Base-by-base conservation (phyloP, 2,113 vertebrate species). In the Gasterosteus nipponicus region DNA sequence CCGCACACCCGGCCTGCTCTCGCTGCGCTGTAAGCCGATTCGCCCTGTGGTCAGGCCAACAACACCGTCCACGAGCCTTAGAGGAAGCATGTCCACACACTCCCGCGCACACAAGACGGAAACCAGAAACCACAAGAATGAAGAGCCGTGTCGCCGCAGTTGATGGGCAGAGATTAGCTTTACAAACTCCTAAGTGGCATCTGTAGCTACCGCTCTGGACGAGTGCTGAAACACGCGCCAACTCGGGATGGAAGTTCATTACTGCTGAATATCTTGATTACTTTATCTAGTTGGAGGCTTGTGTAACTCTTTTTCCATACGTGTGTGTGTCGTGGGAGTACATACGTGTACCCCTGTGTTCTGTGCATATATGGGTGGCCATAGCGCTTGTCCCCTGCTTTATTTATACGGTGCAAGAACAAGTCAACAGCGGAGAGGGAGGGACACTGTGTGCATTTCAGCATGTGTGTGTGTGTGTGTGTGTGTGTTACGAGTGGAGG, bases 71-170 rank as follows among this genome's bases (percentile, higher is more conserved):
- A 87, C 83, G 79, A 73, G 29, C 71, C 86, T 65, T 67, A 73
- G 72, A 80, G 83, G 87, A 90, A 90, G 88, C 84, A 15, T 71
- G 76, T 80, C 78, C 75, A 76, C 83, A 77, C 82, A 77, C 84
- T 76, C 82, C 74, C 74, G 77, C 56, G 51, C 83, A 79, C 86
- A 83, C 83, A 74, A 78, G 71, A 73, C n/a, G 18, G 90, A 90
- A 93, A 91, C 87, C 82, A 84, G 83, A 92, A 89, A 91, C 89
- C 91, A 83, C 91, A 90, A 82, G 87, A 87, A 88, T 83, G 85
- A 88, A 74, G 74, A 80, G 76, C 73, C 39, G 76, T 53, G 77
- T 71, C 38, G 71, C 85, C 47, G 35, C 73, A 68, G 83, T 80
- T 89, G 78, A 88, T 73, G 80, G 81, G 70, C 71, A 39, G 72